Conservation (phyloP, 2,888 invertebrate species). For the Epirrhoe alternata region DNA sequence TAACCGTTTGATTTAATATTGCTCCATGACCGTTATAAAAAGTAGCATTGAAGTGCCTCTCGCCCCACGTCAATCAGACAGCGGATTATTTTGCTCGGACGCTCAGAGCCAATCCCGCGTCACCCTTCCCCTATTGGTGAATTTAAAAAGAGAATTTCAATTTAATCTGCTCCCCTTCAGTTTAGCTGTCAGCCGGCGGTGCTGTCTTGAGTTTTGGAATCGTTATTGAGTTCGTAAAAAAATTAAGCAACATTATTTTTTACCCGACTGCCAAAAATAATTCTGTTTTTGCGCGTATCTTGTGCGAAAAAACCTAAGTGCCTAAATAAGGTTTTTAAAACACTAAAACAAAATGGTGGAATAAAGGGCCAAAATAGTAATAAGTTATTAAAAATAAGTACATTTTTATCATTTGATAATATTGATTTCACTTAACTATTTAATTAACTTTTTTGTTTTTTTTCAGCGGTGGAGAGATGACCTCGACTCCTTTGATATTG, state of each 20-base stretch:
- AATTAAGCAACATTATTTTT: background rate
- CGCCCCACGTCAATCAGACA: conserved; percentile 70
- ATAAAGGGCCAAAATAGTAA: too few relatives aligned
- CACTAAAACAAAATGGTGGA: too few relatives aligned
- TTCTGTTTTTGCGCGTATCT: too few relatives aligned
- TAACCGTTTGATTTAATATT: background rate
- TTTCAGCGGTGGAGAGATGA: too few relatives aligned
- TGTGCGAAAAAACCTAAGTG: too few relatives aligned
- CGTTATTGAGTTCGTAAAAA: conserved; percentile 1
- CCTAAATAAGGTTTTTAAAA: too few relatives aligned
- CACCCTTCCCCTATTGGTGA: conserved; percentile 81
- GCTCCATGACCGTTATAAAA: conserved; percentile 14
- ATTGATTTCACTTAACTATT: too few relatives aligned
- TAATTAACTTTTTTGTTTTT: too few relatives aligned
- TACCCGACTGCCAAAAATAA: background rate
- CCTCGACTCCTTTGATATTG: too few relatives aligned
- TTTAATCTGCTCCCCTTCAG: conserved; percentile 79
- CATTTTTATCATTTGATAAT: too few relatives aligned
- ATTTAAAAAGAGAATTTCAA: conserved; percentile 82
- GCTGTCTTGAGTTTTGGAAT: conserved; percentile 11
- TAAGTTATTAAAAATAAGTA: too few relatives aligned
- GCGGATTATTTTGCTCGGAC: conserved; percentile 75
- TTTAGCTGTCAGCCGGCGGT: conserved; percentile 65
- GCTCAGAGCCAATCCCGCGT: conserved; percentile 74
- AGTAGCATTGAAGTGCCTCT: conserved; percentile 13